A percentile compares a stretch with the other conserved stretches of the same genome.
Evolutionary conservation across 2,113 vertebrate genomes (phyloP).

Genomic region (Gymnogyps californianus): DNA sequence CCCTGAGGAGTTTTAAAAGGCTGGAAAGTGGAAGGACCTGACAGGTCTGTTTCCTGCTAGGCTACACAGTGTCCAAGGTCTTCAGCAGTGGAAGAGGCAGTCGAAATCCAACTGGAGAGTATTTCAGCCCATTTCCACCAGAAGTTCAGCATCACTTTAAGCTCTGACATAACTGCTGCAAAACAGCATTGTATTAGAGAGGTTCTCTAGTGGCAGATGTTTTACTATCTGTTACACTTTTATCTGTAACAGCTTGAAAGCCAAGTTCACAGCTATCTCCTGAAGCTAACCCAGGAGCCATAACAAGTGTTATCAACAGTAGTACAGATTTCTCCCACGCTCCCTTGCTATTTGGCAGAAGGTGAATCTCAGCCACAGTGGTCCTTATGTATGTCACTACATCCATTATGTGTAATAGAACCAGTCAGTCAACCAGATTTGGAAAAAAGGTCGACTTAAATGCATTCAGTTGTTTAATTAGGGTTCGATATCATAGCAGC

Average conservation of each 20-base stretch:
- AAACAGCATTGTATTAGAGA: neutral
- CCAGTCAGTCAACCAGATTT: neutral
- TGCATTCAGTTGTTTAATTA: neutral
- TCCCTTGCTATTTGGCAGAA: neutral
- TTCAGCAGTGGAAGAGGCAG: neutral
- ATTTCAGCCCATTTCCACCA: neutral
- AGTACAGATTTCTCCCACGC: neutral
- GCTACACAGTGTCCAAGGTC: neutral
- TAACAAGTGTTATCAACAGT: neutral
- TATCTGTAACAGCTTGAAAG: neutral
- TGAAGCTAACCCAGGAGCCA: neutral
- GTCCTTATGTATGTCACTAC: neutral
- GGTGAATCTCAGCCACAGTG: neutral
- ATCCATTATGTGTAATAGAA: neutral
- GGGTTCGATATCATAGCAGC: neutral
- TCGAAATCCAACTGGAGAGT: neutral
- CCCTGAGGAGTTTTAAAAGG: neutral
- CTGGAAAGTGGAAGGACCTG: constrained; percentile 35
- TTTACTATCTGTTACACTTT: neutral
- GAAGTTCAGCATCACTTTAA: neutral
- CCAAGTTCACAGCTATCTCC: neutral
- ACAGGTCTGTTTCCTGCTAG: neutral
- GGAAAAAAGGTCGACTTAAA: neutral
- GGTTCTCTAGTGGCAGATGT: neutral
- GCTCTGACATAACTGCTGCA: neutral